These are phyloP conservation scores for Microcebus lehilahytsara DNA, from an alignment of 2,113 vertebrate genomes.

Conservation along the genomic window DNA sequence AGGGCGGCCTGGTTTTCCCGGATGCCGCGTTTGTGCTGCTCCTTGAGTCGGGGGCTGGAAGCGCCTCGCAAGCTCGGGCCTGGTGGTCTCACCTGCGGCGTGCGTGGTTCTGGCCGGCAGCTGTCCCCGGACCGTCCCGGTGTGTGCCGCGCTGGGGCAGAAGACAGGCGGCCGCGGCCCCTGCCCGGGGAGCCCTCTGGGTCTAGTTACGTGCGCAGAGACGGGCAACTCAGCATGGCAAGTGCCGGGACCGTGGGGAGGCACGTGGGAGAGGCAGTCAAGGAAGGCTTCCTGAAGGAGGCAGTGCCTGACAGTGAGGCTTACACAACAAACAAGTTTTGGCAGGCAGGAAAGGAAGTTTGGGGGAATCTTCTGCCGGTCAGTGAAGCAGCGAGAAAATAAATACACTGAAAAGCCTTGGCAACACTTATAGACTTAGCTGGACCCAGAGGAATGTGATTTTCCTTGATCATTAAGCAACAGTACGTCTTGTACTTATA, in stretches of 20 bases:
- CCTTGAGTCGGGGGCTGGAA: neutral
- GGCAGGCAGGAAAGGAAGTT: neutral
- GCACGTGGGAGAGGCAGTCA: neutral
- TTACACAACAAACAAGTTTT: neutral
- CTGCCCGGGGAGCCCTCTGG: neutral
- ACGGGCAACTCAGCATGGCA: neutral
- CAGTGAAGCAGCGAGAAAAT: neutral
- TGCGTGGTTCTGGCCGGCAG: neutral
- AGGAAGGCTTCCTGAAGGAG: neutral
- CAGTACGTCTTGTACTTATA: no score
- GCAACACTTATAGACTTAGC: neutral
- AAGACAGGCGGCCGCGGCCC: fast-evolving
- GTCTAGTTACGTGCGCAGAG: neutral
- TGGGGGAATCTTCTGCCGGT: neutral
- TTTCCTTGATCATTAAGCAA: neutral
- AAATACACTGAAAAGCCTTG: neutral
- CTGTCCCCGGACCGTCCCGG: neutral
- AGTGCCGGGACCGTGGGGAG: neutral
- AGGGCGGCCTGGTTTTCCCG: neutral
- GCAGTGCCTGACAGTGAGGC: neutral
- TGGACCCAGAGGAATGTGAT: neutral
- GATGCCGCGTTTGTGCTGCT: neutral
- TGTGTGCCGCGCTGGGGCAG: neutral
- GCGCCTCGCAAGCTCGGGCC: neutral
- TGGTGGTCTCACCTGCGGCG: neutral